Evolutionary conservation across 2,797 vertebrate species (phyloP).

Genomic region (Megaceryle alcyon): DNA sequence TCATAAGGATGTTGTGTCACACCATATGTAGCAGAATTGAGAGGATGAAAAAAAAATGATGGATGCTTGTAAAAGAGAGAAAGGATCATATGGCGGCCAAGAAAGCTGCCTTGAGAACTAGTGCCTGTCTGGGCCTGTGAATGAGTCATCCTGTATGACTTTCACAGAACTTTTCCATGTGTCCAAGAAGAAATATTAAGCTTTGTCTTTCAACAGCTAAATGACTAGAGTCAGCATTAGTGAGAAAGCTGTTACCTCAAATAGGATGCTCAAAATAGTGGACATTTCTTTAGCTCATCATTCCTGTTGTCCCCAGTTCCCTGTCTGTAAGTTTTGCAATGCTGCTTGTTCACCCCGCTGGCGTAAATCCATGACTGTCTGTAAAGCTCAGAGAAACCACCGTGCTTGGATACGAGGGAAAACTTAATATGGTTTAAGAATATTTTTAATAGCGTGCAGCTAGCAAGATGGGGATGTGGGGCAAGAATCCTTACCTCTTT

Average conservation of each 20-base stretch:
- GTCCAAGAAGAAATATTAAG: not conserved
- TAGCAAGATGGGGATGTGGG: not conserved
- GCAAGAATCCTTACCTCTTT: not conserved
- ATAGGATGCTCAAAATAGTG: not conserved
- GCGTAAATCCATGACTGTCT: not conserved
- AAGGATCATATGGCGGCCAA: not conserved
- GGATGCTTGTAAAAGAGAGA: not conserved
- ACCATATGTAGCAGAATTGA: slow-evolving; percentile 57
- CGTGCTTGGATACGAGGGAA: not conserved
- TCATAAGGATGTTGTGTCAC: slow-evolving; percentile 63
- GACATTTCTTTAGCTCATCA: not conserved
- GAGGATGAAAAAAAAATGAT: not conserved
- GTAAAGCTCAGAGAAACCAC: not conserved
- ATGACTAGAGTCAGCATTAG: not conserved
- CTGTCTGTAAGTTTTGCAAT: accelerated
- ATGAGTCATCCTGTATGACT: slow-evolving; percentile 4
- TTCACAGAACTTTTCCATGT: not conserved
- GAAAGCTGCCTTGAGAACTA: slow-evolving; percentile 32
- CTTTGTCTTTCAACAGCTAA: not conserved
- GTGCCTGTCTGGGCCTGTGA: not conserved
- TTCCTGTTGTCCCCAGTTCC: not conserved
- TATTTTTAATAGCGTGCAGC: not conserved
- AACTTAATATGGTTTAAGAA: not conserved
- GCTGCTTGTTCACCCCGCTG: not conserved
- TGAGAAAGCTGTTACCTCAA: not conserved